These are phyloP conservation scores for Campoletis raptor DNA, from an alignment of 2,888 invertebrate genomes.

Conservation along the genomic window DNA sequence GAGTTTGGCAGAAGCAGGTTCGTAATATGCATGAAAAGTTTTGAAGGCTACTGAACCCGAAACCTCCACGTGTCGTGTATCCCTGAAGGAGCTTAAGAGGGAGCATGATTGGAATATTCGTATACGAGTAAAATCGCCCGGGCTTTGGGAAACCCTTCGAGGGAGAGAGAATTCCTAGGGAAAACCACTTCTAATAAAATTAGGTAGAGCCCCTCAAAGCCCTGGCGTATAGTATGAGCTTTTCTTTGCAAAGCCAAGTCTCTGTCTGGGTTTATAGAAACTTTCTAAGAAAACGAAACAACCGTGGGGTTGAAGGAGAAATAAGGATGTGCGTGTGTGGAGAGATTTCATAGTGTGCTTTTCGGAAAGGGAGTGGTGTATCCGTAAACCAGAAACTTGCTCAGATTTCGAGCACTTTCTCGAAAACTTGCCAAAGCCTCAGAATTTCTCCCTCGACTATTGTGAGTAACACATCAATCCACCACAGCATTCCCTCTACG, in stretches of 20 bases:
- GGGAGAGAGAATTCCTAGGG: slow-evolving; percentile 38
- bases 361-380: slow-evolving; percentile 32
- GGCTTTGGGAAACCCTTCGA: slow-evolving; percentile 25
- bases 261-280: slow-evolving; percentile 51
- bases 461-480: slow-evolving; percentile 21
- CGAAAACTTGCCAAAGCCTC: slow-evolving; percentile 53
- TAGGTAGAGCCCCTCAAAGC: slow-evolving; percentile 65
- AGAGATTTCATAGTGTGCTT: slow-evolving; percentile 16
- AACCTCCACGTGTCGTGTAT: slow-evolving; percentile 22
- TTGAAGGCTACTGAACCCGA: slow-evolving; percentile 1
- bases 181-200: slow-evolving; percentile 70
- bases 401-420: slow-evolving; percentile 48
- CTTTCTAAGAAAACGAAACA: slow-evolving; percentile 62
- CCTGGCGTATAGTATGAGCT: slow-evolving; percentile 48
- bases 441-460: slow-evolving; percentile 41
- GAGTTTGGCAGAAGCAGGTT: background rate
- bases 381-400: slow-evolving; percentile 48
- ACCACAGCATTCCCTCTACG: background rate
- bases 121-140: slow-evolving; percentile 18
- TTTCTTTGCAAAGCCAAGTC: slow-evolving; percentile 49
- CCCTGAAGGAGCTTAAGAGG: background rate
- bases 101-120: slow-evolving; percentile 23
- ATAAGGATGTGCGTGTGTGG: background rate
- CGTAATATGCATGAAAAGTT: slow-evolving; percentile 15
- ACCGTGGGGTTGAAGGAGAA: slow-evolving; percentile 16